Evolutionary conservation across 2,888 invertebrate genomes (phyloP), one percentile per base, ranked within the genome.

Genomic region (Conistra vaccinii): DNA sequence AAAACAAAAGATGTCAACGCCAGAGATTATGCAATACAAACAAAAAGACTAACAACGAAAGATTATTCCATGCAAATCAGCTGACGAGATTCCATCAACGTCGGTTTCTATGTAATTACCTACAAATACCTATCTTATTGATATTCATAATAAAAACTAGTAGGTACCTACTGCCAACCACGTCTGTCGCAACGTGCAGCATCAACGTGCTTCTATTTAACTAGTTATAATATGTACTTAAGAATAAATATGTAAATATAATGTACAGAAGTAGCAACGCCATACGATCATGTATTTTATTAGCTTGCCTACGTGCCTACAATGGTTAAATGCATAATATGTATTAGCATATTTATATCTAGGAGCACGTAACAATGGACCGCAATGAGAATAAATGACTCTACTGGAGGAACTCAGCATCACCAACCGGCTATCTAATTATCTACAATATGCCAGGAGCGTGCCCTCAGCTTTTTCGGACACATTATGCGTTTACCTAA

Each of bases 131-230:
- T 62, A 32, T 80, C 73, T 14, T 73, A 62, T 51, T 57, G 61
- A 80, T 72, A 42, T 65, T 42, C 14, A 79, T 80, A 14, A 48
- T 26, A 61, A 26, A 48, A 60, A n/a, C 23, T 32, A 65, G 17
- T 55, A 55, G 6, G 26, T 62, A 45, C 12, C 2, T 51, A 53
- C 45, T 7, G 12, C 6, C 48, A 69, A 26, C 51, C 81, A 81
- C 81, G 80, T 67, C 80, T 53, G 42, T 1, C 32, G 20, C 65
- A 73, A 84, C 81, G 81, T 81, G 81, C 57, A 32, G 29, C 4
- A 26, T n/a, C 71, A 71, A 60, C 83, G 67, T 80, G 78, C 20
- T 55, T 51, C 35, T 73, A 32, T 72, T 61, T 78, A 68, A 23
- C 48, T 55, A 60, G 23, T 48, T 7, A 20, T 45, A 42, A 29